Evolutionary conservation across 2,113 vertebrate genomes (phyloP), one percentile per base, ranked within the genome.

Genomic region (Strix uralensis): DNA sequence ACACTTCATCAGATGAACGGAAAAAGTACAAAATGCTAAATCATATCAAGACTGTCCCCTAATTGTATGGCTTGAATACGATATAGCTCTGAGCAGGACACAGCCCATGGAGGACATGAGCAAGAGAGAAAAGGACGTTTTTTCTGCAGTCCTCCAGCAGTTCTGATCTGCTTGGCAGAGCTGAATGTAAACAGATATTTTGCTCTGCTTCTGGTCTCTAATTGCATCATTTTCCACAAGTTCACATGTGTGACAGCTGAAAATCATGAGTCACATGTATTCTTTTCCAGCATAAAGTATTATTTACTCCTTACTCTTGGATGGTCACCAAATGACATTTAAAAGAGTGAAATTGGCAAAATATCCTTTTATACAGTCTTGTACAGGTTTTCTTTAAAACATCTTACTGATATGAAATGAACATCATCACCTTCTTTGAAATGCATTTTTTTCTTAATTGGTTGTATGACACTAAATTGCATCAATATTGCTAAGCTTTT

Each of bases 221-320:
- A 86, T 74, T 94, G 62, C 84, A 94, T 80, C 3, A 30, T 95
- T 96, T 95, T 91, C 85, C 77, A 80, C 70, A 89, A 92, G 52
- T 91, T 95, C 87, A 89, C 32, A 85, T 47, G 52, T 70, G 74
- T 27, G 52, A 92, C 77, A 92, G 57, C 67, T 96, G 91, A 86
- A 94, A 86, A 94, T 90, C 42, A 46, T 82, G 63, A 90, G 36
- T 94, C 92, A 82, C 23, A 73, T 88, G n/a, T 92, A 58, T 73
- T 75, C n/a, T 94, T 89, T 95, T 82, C 77, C 81, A 95, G 70
- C 26, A 83, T 47, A 61, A 89, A 74, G 6, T 81, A 79, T 72
- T 94, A 84, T 85, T 93, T 94, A 67, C 47, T 95, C n/a, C 34
- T 90, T 55, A 54, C n/a, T 54, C 42, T 84, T 86, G 75, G 58